Conservation (phyloP, 2,113 vertebrate genomes). For the Xyrauchen texanus region DNA sequence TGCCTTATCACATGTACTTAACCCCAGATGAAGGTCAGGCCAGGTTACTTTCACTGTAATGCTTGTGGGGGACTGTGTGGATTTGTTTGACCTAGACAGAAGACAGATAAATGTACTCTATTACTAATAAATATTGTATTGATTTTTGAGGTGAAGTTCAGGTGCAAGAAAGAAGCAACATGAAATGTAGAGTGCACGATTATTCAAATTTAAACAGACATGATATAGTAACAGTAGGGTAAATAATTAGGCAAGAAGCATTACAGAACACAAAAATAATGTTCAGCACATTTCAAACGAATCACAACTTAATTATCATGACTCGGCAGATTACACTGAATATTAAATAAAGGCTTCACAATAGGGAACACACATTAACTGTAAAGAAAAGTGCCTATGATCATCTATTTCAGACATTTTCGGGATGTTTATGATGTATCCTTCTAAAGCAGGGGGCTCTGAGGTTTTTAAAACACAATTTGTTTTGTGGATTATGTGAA, state of each 20-base stretch:
- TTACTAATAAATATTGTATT: conserved; percentile 30
- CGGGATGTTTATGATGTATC: background rate
- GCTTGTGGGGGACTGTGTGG: conserved; percentile 3
- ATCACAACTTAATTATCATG: conserved; percentile 8
- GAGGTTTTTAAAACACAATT: background rate
- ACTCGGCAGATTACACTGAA: conserved; percentile 9
- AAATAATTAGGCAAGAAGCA: no score
- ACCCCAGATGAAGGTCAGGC: conserved; percentile 1
- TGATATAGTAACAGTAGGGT: no score
- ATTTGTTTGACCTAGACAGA: conserved; percentile 19
- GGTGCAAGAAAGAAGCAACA: background rate
- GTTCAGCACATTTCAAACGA: conserved; percentile 12
- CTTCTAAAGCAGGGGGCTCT: background rate
- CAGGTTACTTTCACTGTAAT: background rate
- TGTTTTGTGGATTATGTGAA: background rate
- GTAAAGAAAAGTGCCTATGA: background rate
- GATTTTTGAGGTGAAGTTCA: background rate
- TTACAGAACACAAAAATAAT: background rate
- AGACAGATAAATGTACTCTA: background rate
- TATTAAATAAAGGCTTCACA: background rate
- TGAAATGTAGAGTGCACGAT: background rate
- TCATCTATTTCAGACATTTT: background rate
- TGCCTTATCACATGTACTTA: background rate
- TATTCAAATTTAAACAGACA: no score
- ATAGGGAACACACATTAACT: background rate